Base-by-base conservation (phyloP, 2,113 vertebrate species). In the Noctilio leporinus region DNA sequence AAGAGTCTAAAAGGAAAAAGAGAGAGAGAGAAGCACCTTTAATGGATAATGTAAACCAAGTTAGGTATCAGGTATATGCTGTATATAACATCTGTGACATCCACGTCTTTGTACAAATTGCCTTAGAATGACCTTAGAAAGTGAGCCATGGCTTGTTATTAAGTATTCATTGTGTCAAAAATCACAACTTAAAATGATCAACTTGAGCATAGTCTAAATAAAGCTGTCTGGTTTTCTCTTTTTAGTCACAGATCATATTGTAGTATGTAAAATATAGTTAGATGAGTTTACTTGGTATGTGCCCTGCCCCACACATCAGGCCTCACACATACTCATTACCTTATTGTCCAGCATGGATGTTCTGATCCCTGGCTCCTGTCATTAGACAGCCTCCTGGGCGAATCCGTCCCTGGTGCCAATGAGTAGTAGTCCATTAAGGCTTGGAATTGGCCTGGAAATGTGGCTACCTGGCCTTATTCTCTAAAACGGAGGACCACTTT, bases 61-160 rank as follows among this genome's bases (percentile, higher is more conserved):
- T 84, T 38, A 64, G 30, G 82, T 59, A 84, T 22, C 55, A 55
- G 19, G 2, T 30, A 33, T 35, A 43, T 72, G 26, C 14, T 72
- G 8, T 43, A 59, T 38, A 7, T 28, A 24, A 14, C 17, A 17
- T 55, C 26, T 43, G 11, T 76, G 43, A 59, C n/a, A 67, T 35
- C 17, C 33, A 15, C 45, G 5, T 92, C 77, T 75, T 95, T 49
- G 4, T 62, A 73, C 49, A 87, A 11, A 57, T 57, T 69, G 20
- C 67, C 83, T 77, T 77, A 89, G 70, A 67, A 89, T 83, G 78
- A 81, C 28, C 70, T 86, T 69, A 96, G 51, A 65, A 96, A 65
- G 30, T 72, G 67, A 95, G 16, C 3, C 38, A 20, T 7, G 8
- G 69, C 10, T 94, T 87, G 22, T 94, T 96, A 86, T 78, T 64